These are phyloP conservation scores for Tubiluchus corallicola DNA, from an alignment of 2,888 invertebrate species.

Conservation along the genomic window DNA sequence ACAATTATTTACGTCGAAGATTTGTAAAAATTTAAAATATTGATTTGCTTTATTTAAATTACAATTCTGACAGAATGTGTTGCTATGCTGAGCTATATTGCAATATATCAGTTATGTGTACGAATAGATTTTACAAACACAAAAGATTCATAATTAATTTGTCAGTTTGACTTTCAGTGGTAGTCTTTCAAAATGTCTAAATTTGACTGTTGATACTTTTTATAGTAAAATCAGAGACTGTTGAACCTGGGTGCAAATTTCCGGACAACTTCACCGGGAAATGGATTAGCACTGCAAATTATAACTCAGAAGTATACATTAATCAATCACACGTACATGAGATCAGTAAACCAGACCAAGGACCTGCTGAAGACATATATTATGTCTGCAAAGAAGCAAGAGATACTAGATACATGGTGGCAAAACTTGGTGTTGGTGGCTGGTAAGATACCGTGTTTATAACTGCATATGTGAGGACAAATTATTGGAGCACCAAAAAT, in stretches of 20 bases:
- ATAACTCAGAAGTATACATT: conserved; percentile 74
- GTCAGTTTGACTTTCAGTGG: neutral
- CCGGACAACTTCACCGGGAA: conserved; percentile 83
- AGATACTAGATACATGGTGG: conserved; percentile 83
- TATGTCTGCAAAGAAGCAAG: conserved; percentile 85
- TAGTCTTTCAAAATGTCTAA: conserved; percentile 4
- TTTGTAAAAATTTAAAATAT: too few species aligned
- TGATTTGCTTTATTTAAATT: too few species aligned
- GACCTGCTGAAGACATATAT: conserved; percentile 59
- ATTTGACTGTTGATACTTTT: conserved; percentile 11
- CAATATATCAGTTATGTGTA: conserved; percentile 2
- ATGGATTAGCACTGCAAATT: conserved; percentile 94
- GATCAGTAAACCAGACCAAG: conserved; percentile 81
- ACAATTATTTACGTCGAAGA: too few species aligned
- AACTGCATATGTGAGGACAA: too few species aligned
- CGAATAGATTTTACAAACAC: neutral
- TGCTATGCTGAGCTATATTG: conserved; percentile 4
- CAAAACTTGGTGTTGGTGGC: conserved; percentile 83
- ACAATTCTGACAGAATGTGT: conserved; percentile 2
- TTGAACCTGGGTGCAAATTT: conserved; percentile 71
- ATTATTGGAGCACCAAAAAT: too few species aligned
- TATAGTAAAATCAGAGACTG: conserved; percentile 56
- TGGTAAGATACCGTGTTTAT: conserved; percentile 41
- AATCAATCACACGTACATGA: conserved; percentile 93
- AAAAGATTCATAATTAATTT: neutral